Percentiles rank a stretch among this genome's conserved stretches.
These are phyloP conservation scores for Plecotus auritus DNA, from an alignment of 2,113 vertebrate genomes.

Conservation along the genomic window DNA sequence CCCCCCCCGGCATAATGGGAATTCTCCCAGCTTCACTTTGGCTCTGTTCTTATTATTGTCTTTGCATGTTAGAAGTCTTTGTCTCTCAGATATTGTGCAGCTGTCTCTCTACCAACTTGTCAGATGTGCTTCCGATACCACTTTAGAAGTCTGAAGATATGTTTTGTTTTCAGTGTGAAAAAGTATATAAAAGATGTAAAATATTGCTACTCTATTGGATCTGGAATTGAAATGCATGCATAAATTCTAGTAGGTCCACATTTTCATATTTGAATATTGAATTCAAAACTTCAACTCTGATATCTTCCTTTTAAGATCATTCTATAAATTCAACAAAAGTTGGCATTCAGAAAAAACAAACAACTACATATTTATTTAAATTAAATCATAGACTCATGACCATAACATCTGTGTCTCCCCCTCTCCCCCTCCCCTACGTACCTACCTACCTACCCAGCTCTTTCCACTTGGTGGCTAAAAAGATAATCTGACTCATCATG, in stretches of 20 bases:
- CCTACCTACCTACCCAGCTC: neutral
- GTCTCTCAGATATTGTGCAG: neutral
- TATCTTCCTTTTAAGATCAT: constrained; percentile 15
- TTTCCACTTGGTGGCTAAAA: constrained; percentile 5
- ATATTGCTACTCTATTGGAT: neutral
- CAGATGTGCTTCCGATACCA: neutral
- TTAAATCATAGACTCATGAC: neutral
- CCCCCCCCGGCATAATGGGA: neutral
- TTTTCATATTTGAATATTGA: neutral
- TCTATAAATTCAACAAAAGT: neutral
- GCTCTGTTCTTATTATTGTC: neutral
- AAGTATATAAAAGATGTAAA: constrained; percentile 1
- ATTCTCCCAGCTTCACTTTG: neutral
- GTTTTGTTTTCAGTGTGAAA: constrained; percentile 45
- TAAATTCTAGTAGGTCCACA: neutral
- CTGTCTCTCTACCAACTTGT: neutral
- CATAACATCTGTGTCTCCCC: neutral
- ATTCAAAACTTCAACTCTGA: neutral
- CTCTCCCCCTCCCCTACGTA: too few species aligned
- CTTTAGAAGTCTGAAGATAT: neutral
- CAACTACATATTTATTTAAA: neutral
- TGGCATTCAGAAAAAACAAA: neutral
- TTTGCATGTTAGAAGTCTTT: neutral
- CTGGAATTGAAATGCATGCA: neutral
- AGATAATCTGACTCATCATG: neutral